Conservation (phyloP, 2,888 invertebrate genomes). For the Schizaphis graminum region DNA sequence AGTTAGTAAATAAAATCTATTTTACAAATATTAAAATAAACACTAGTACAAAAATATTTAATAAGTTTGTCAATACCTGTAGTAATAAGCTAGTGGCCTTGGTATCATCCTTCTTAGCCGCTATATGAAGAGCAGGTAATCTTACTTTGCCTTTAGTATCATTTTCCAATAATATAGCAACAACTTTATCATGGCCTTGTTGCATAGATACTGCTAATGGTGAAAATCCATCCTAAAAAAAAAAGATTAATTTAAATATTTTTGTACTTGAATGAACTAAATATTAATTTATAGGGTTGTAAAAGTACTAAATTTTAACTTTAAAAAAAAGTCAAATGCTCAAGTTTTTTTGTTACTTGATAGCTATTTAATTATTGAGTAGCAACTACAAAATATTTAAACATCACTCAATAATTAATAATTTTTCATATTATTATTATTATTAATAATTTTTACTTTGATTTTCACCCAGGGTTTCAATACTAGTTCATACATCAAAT, state of each 20-base stretch:
- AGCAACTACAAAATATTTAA: not conserved
- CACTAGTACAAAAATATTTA: not conserved
- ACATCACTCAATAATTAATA: not conserved
- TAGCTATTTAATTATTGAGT: not conserved
- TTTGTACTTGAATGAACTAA: not conserved
- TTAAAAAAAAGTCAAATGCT: not conserved
- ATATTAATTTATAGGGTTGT: not conserved
- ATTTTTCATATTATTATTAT: not conserved
- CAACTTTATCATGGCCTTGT: slow-evolving; percentile 97
- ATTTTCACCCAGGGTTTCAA: not conserved
- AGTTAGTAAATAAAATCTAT: not conserved
- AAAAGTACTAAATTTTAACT: not conserved
- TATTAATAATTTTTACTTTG: not conserved
- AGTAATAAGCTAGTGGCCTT: slow-evolving; percentile 93
- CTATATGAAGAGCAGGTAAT: slow-evolving; percentile 96
- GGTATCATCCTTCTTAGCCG: slow-evolving; percentile 98
- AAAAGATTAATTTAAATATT: not conserved
- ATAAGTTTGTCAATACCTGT: slow-evolving; percentile 74
- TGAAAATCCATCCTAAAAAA: slow-evolving; percentile 92
- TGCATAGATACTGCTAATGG: slow-evolving; percentile 99
- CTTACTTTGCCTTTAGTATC: slow-evolving; percentile 96
- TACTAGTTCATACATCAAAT: not conserved
- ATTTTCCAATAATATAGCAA: slow-evolving; percentile 94
- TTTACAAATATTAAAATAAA: slow-evolving; percentile 7
- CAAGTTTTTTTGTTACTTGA: not conserved